These are phyloP conservation scores for Microplitis demolitor DNA, from an alignment of 1,140 invertebrate genomes.

Conservation along the genomic window DNA sequence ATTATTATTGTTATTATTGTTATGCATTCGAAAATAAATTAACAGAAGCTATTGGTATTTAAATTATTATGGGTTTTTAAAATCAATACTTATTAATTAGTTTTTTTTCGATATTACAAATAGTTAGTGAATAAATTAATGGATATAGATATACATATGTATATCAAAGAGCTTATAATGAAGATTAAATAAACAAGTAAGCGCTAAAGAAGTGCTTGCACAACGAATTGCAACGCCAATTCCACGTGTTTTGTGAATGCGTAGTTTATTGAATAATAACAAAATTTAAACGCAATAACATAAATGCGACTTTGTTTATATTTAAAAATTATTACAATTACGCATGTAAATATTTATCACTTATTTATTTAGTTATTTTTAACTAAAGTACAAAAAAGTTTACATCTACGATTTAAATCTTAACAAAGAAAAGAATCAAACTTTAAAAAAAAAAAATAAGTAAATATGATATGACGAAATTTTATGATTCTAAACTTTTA, in stretches of 20 bases:
- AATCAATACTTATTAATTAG: too few species aligned
- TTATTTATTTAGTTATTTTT: not conserved
- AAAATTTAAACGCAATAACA: not conserved
- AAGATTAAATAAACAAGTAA: not conserved
- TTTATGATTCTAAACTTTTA: too few species aligned
- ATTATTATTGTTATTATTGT: too few species aligned
- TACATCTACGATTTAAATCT: not conserved
- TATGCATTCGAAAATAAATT: too few species aligned
- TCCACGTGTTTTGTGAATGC: not conserved
- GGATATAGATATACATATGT: too few species aligned
- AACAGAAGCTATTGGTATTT: too few species aligned
- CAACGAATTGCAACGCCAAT: not conserved
- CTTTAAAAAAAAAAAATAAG: too few species aligned
- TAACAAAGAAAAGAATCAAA: too few species aligned
- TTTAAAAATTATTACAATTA: not conserved
- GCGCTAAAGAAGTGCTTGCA: not conserved
- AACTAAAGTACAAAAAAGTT: not conserved
- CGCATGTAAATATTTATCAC: not conserved
- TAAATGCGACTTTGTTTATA: not conserved
- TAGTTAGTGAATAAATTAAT: too few species aligned
- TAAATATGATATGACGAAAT: too few species aligned
- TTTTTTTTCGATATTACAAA: too few species aligned
- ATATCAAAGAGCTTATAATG: not conserved
- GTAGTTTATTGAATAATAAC: not conserved
- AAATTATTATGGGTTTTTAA: too few species aligned